Conservation (phyloP, 2,113 vertebrate species). For the Sphyrna mokarran region DNA sequence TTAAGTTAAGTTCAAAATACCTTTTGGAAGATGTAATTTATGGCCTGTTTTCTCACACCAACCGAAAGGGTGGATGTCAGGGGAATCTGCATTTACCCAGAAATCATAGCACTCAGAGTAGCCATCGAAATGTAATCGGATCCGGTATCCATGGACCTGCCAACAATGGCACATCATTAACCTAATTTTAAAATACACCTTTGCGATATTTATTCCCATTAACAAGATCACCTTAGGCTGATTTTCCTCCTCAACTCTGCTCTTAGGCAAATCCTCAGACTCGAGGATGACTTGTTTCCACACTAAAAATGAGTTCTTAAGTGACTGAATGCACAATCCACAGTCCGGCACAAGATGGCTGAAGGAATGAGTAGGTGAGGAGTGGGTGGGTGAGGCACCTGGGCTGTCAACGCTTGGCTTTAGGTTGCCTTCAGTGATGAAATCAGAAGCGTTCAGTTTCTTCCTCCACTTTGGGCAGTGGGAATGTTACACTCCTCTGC, state of each 20-base stretch:
- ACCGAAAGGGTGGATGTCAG: constrained; percentile 76
- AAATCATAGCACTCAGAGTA: constrained; percentile 84
- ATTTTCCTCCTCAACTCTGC: neutral
- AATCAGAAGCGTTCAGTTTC: too few species aligned
- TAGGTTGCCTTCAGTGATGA: too few species aligned
- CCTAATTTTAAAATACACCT: neutral
- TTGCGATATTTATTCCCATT: neutral
- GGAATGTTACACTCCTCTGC: too few species aligned
- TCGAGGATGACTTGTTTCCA: too few species aligned
- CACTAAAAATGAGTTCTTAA: too few species aligned
- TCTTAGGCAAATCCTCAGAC: too few species aligned
- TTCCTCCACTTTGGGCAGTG: too few species aligned
- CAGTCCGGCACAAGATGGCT: too few species aligned
- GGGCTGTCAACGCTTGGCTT: too few species aligned
- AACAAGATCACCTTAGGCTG: neutral
- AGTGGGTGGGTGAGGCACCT: too few species aligned
- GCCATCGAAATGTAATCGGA: constrained; percentile 80
- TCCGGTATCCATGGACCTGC: constrained; percentile 77
- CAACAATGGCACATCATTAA: neutral
- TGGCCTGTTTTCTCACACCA: constrained; percentile 85
- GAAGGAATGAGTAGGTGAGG: too few species aligned
- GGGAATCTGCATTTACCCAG: constrained; percentile 82
- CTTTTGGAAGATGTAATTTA: constrained; percentile 79
- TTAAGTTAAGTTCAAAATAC: constrained; percentile 46
- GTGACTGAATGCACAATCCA: too few species aligned